Evolutionary conservation across 2,888 invertebrate species (phyloP).

Genomic region (Cosmia trapezina): DNA sequence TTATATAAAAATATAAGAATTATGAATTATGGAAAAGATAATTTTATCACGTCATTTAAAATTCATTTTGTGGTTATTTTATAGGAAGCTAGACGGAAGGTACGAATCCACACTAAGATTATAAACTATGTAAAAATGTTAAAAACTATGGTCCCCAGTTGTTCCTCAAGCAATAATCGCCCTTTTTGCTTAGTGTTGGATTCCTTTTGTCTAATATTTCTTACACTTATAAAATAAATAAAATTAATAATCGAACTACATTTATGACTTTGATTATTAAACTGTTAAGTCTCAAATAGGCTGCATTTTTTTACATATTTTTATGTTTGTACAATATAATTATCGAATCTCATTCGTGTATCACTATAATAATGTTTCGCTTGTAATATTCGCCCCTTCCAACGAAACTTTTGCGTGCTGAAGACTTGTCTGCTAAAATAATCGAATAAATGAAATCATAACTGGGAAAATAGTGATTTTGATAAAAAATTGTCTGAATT

Average conservation of each 20-base stretch:
- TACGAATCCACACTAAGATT: not conserved
- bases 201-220: constrained; percentile 15
- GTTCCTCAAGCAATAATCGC: not conserved
- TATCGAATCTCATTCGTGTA: constrained; percentile 61
- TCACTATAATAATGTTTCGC: constrained; percentile 38
- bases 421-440: not conserved
- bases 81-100: constrained; percentile 7
- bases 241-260: constrained; percentile 7
- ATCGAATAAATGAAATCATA: not conserved
- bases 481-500: not conserved
- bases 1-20: constrained; percentile 21
- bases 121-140: not conserved
- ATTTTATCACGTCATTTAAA: constrained; percentile 9
- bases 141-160: not conserved
- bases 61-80: constrained; percentile 11
- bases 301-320: constrained; percentile 38
- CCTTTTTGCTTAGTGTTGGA: not conserved
- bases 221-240: not conserved
- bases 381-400: constrained; percentile 53
- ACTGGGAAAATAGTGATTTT: not conserved
- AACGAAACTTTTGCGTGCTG: constrained; percentile 45
- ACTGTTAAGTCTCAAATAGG: constrained; percentile 17
- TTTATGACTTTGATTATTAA: constrained; percentile 1
- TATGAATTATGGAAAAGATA: constrained; percentile 32
- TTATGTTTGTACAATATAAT: constrained; percentile 55